Conservation (phyloP, 2,888 invertebrate genomes). For the Hirtodrosophila alboralis region DNA sequence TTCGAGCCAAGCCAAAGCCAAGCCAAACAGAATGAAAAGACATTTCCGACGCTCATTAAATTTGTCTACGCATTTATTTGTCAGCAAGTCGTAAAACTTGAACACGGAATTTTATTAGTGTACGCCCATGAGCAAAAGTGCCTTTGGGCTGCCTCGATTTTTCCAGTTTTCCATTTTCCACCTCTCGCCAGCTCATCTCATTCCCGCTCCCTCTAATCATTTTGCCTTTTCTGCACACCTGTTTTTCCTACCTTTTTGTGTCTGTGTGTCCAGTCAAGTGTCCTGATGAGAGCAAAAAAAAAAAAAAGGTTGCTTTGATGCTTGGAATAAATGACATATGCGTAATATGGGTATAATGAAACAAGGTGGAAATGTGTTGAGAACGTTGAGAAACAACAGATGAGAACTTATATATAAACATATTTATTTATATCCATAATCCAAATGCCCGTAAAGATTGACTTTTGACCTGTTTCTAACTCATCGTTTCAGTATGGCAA, state of each 20-base stretch:
- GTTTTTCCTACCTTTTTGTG: constrained; percentile 9
- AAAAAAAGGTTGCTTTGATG: constrained; percentile 55
- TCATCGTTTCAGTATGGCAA: too few relatives aligned
- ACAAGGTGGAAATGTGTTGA: constrained; percentile 28
- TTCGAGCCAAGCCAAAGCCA: constrained; percentile 18
- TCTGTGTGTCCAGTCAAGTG: constrained; percentile 11
- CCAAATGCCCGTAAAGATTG: too few relatives aligned
- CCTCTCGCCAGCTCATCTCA: too few relatives aligned
- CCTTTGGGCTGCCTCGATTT: not conserved
- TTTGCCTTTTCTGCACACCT: constrained; percentile 28
- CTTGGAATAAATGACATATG: constrained; percentile 47
- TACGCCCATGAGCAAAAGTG: constrained; percentile 13
- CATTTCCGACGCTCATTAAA: constrained; percentile 81
- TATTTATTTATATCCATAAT: too few relatives aligned
- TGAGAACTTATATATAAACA: constrained; percentile 28
- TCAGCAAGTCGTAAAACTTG: constrained; percentile 79
- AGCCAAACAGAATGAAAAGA: constrained; percentile 59
- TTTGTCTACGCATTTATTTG: constrained; percentile 81
- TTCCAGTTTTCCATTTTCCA: not conserved
- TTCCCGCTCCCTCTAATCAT: too few relatives aligned
- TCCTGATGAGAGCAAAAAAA: constrained; percentile 7
- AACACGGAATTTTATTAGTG: constrained; percentile 70
- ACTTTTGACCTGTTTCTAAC: too few relatives aligned
- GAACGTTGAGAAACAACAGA: constrained; percentile 36
- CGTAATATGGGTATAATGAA: constrained; percentile 31